These are phyloP conservation scores for Xiphophorus birchmanni DNA, from an alignment of 2,797 vertebrate genomes.

Conservation along the genomic window DNA sequence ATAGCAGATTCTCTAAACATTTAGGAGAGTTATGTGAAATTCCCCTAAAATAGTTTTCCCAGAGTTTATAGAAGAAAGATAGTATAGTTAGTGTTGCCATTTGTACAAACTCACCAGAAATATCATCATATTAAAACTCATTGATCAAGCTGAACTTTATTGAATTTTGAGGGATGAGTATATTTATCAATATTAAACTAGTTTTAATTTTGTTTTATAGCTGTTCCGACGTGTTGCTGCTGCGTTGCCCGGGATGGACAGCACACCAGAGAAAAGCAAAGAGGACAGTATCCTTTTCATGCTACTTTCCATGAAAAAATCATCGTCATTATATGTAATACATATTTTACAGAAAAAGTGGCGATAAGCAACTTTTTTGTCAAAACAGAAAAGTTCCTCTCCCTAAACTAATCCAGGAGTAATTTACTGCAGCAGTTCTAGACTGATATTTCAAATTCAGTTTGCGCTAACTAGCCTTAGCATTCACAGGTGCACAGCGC, in stretches of 20 bases:
- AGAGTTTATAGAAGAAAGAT: not conserved
- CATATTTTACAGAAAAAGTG: not conserved
- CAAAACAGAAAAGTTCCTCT: not conserved
- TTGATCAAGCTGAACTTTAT: not conserved
- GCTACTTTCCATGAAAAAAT: not conserved
- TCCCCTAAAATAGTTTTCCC: not conserved
- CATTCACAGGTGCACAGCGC: no score
- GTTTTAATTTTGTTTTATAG: conserved; percentile 59
- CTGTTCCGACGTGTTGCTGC: conserved; percentile 90
- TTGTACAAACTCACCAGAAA: not conserved
- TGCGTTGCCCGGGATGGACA: conserved; percentile 91
- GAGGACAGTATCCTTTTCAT: conserved; percentile 90
- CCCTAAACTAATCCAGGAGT: not conserved
- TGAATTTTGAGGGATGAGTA: not conserved
- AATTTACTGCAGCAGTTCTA: not conserved
- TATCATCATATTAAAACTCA: not conserved
- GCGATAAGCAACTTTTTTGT: not conserved
- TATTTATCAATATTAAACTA: not conserved
- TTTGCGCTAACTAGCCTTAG: no score
- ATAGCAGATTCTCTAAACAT: not conserved
- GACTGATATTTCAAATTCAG: not conserved
- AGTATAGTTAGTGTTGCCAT: not conserved
- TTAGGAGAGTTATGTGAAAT: not conserved
- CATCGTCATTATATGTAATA: not conserved
- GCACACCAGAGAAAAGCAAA: conserved; percentile 91